Conservation (phyloP, 2,113 vertebrate species). For the Larimichthys polyactis region DNA sequence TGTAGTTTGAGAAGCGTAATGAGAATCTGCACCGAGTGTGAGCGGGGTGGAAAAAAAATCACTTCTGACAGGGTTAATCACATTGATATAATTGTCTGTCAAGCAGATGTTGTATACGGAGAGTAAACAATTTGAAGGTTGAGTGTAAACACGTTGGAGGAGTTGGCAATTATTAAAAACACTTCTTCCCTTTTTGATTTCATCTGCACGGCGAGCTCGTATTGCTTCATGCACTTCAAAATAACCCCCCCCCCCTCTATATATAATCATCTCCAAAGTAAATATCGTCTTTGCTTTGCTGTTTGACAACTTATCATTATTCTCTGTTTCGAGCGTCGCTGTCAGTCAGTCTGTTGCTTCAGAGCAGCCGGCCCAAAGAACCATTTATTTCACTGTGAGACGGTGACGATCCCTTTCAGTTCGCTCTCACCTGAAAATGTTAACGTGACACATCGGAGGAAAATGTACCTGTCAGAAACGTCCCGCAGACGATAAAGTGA, state of each 20-base stretch:
- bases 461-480: slow-evolving; percentile 55
- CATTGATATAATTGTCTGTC: not conserved
- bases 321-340: not conserved
- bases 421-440: slow-evolving; percentile 24
- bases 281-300: not conserved
- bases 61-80: not conserved
- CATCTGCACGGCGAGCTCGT: not conserved
- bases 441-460: slow-evolving; percentile 27
- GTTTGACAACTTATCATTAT: slow-evolving; percentile 5
- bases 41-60: not conserved
- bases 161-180: not conserved
- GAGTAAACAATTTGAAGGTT: not conserved
- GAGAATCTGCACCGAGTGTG: not conserved
- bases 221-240: not conserved
- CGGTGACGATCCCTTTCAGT: slow-evolving; percentile 11
- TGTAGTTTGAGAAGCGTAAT: not conserved
- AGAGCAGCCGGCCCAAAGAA: not conserved
- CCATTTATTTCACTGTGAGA: not conserved
- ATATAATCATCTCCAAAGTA: not conserved
- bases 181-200: not conserved
- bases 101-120: not conserved
- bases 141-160: not conserved
- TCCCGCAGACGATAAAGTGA: not conserved
- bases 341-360: not conserved
- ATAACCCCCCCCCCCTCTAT: not conserved